phyloP scores from a whole-genome alignment of 1,140 invertebrate species.

The Stegodyphus dumicola region DNA sequence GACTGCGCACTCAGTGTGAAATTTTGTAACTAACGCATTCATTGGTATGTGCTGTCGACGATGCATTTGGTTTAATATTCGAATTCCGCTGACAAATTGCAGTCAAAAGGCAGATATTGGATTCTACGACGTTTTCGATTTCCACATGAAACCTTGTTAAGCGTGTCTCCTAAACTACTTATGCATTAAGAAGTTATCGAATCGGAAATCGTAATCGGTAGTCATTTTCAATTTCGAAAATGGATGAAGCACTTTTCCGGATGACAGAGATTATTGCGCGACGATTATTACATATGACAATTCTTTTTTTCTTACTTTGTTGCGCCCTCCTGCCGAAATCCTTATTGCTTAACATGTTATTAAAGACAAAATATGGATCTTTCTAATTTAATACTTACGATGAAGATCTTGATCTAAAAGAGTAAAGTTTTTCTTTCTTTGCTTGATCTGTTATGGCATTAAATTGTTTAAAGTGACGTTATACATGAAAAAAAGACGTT shows the following conservation, averaged over 20 bases:
- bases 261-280: neutral
- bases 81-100: constrained; percentile 41
- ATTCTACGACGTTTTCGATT: constrained; percentile 41
- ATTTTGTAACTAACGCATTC: constrained; percentile 39
- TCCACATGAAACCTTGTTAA: constrained; percentile 36
- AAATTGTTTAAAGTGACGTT: no score
- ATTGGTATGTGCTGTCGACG: constrained; percentile 27
- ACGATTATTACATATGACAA: constrained; percentile 3
- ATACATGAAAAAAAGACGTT: no score
- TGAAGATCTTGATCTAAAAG: no score
- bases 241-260: constrained; percentile 16
- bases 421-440: no score
- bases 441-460: no score
- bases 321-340: no score
- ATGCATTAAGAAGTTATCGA: constrained; percentile 41
- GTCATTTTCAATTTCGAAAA: constrained; percentile 53
- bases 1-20: constrained; percentile 26
- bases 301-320: neutral
- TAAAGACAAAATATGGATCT: no score
- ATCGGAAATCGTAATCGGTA: constrained; percentile 45
- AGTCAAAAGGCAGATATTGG: constrained; percentile 36
- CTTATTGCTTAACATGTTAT: no score
- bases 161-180: constrained; percentile 21
- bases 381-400: no score
- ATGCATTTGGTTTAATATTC: constrained; percentile 39